These are phyloP conservation scores for Arctopsyche grandis DNA, from an alignment of 1,140 invertebrate species.

Conservation along the genomic window DNA sequence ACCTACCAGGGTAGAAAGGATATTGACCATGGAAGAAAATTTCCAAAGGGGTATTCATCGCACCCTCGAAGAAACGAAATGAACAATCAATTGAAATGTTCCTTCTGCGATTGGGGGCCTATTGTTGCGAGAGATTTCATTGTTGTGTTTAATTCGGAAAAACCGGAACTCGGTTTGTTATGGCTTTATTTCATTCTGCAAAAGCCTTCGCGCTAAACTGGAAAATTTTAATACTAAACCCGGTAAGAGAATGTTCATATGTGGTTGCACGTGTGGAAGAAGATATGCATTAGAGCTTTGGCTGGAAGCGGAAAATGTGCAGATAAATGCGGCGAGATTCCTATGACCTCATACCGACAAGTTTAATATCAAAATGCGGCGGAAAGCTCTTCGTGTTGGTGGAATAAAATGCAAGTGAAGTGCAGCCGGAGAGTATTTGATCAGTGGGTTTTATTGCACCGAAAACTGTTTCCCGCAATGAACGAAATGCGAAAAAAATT, in stretches of 20 bases:
- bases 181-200: neutral
- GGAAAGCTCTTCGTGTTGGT: neutral
- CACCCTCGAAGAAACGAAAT: neutral
- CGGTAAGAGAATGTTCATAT: too few relatives aligned
- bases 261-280: too few relatives aligned
- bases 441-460: neutral
- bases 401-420: neutral
- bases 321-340: slow-evolving; percentile 15
- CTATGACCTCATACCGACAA: neutral
- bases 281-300: slow-evolving; percentile 21
- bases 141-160: too few relatives aligned
- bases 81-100: slow-evolving; percentile 21
- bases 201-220: neutral
- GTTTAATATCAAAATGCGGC: slow-evolving; percentile 28
- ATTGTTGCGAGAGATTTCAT: neutral
- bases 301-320: slow-evolving; percentile 1
- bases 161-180: too few relatives aligned
- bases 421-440: slow-evolving; percentile 1
- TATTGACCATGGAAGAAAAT: slow-evolving; percentile 25
- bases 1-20: neutral
- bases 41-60: slow-evolving; percentile 15
- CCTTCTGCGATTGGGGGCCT: neutral
- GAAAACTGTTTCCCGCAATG: slow-evolving; percentile 9
- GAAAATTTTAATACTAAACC: slow-evolving; percentile 34
- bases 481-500: neutral